Base-by-base conservation (phyloP, 2,888 invertebrate species). In the Endotricha flammealis region DNA sequence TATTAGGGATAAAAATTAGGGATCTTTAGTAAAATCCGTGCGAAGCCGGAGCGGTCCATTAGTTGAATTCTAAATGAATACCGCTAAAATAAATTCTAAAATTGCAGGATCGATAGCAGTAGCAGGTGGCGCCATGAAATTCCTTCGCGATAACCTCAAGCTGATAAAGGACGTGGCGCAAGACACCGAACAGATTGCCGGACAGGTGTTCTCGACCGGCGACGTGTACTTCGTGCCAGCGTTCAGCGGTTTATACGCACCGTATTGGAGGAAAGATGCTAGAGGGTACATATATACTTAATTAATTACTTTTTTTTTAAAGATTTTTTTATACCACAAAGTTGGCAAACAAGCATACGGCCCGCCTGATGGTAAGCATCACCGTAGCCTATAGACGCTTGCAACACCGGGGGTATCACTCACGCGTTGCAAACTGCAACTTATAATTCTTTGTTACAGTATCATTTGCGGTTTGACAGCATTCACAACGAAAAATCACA, bases 181-280 rank as follows among this genome's bases (percentile, higher is more conserved):
- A 34, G 92, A 92, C 34, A 91, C 92, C 0, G 92, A 92, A 51
- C 83, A 89, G 12, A 88, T 95, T 33, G 96, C 96, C 0, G 88
- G 90, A 0, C 89, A 89, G 46, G 98, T 98, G 20, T 91, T 93
- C 56, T 93, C 93, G 28, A 96, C 97, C 0, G 95, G 95, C 0
- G 99, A 98, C 57, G 97, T 98, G 8, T 98, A 98, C 76, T 99
- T 99, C 74, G 99, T 99, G 13, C 99, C 99, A 0, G 98, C 98
- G 0, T 98, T 99, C 72, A 95, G 94, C 29, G 99, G 99, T 0
- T 82, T 99, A 0, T 99, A 96, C 76, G 98, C 99, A 35, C 99
- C 99, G 0, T 97, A 99, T 66, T 99, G 99, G 99, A 91, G 97
- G 63, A 94, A 96, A 61, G 97, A 98, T 72, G 99, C 99, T 0